These are phyloP conservation scores for Antitype chi DNA, from an alignment of 2,888 invertebrate species.

Conservation along the genomic window DNA sequence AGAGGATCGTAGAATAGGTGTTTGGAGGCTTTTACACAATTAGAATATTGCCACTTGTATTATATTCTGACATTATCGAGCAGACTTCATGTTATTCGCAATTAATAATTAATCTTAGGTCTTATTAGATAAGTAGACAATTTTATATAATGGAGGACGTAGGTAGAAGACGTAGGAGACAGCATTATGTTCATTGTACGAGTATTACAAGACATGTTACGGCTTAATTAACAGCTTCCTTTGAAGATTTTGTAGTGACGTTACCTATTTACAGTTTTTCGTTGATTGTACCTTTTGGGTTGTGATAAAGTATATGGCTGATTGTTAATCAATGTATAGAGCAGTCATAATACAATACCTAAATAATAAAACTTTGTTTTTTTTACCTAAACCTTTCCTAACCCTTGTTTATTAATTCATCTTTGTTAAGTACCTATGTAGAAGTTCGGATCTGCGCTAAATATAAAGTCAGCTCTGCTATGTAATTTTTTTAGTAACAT, in stretches of 20 bases:
- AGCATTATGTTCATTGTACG: constrained; percentile 66
- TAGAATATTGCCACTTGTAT: constrained; percentile 85
- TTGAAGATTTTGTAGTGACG: constrained; percentile 69
- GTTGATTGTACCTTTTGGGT: constrained; percentile 77
- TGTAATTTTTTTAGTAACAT: background rate
- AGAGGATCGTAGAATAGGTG: constrained; percentile 85
- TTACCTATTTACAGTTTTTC: constrained; percentile 55
- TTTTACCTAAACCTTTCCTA: constrained; percentile 43
- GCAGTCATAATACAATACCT: constrained; percentile 74
- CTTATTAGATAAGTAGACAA: constrained; percentile 81
- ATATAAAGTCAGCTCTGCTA: background rate
- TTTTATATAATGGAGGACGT: constrained; percentile 82
- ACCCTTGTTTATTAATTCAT: background rate
- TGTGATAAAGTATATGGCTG: constrained; percentile 83
- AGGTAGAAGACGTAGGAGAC: constrained; percentile 73
- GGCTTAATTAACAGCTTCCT: constrained; percentile 70
- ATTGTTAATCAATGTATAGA: constrained; percentile 82
- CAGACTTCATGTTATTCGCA: constrained; percentile 82
- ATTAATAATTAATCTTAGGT: constrained; percentile 70
- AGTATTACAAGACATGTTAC: constrained; percentile 71
- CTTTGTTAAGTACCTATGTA: background rate
- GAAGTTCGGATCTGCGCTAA: background rate
- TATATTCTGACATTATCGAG: constrained; percentile 80
- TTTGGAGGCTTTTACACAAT: constrained; percentile 90
- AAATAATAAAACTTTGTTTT: constrained; percentile 65